Percentiles rank a stretch among this genome's conserved stretches.
Evolutionary conservation across 1,140 invertebrate genomes (phyloP).

Genomic region (Eriosoma lanigerum): DNA sequence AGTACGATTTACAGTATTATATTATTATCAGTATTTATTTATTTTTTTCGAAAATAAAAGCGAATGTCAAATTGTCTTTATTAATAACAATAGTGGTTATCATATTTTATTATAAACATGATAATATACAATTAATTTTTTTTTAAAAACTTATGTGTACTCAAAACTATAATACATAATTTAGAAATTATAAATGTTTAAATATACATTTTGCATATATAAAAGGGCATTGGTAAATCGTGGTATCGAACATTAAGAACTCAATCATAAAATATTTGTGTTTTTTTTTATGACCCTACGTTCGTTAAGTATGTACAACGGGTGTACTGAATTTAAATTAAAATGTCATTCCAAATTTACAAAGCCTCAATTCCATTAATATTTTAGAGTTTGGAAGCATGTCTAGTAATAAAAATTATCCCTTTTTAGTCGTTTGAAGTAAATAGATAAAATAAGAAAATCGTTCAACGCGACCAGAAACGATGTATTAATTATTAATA

Average conservation of each 20-base stretch:
- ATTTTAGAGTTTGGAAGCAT: conserved; percentile 26
- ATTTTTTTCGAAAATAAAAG: no score
- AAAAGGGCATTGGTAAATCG: not conserved
- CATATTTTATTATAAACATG: no score
- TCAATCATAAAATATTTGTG: not conserved
- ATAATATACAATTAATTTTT: no score
- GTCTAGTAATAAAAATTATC: conserved; percentile 32
- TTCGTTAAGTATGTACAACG: conserved; percentile 34
- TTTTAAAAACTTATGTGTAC: not conserved
- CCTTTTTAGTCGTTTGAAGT: conserved; percentile 11
- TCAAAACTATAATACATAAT: not conserved
- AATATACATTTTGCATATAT: not conserved
- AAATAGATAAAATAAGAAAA: conserved; percentile 6
- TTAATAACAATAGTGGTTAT: no score
- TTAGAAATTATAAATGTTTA: not conserved
- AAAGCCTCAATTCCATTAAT: conserved; percentile 32
- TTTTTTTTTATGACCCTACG: not conserved
- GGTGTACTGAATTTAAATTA: conserved; percentile 39
- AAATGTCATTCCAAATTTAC: conserved; percentile 35
- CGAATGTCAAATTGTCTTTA: no score
- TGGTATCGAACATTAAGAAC: not conserved
- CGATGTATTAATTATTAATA: not conserved
- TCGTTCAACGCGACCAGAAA: not conserved
- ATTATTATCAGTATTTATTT: no score
- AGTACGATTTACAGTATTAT: no score